Evolutionary conservation across 1,140 invertebrate genomes (phyloP).

Genomic region (Cyphomyrmex costatus): DNA sequence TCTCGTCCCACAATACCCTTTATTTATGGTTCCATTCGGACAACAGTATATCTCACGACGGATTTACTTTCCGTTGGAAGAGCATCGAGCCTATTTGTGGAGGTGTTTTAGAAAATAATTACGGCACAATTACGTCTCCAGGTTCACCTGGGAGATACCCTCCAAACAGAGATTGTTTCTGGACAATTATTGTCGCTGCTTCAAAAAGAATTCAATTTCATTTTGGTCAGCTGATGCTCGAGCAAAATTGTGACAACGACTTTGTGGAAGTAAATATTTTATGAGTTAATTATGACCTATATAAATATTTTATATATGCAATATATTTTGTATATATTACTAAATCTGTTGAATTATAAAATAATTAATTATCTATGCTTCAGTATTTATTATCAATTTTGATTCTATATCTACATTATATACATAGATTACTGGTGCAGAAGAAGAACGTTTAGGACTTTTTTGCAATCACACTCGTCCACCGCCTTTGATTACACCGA

Average conservation of each 20-base stretch:
- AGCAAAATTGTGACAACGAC: conserved; percentile 94
- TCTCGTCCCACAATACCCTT: conserved; percentile 91
- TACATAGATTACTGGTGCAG: conserved; percentile 89
- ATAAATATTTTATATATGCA: not conserved
- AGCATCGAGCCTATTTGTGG: conserved; percentile 92
- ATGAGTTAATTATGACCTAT: not conserved
- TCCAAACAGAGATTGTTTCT: conserved; percentile 92
- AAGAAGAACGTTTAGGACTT: conserved; percentile 73
- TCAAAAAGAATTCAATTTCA: conserved; percentile 94
- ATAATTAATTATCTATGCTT: not conserved
- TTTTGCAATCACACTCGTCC: conserved; percentile 91
- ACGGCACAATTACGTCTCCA: conserved; percentile 92
- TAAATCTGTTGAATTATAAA: not conserved
- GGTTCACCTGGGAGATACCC: conserved; percentile 95
- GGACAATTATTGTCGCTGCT: conserved; percentile 90
- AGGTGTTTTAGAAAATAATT: conserved; percentile 87
- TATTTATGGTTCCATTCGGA: conserved; percentile 94
- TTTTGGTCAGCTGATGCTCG: conserved; percentile 93
- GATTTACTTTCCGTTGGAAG: conserved; percentile 92
- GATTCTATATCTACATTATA: conserved; percentile 46
- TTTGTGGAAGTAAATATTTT: conserved; percentile 90
- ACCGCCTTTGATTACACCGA: conserved; percentile 90
- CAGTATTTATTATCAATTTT: not conserved
- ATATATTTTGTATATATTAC: too few relatives aligned
- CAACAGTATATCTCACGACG: conserved; percentile 87